Conservation (phyloP, 2,797 vertebrate species). For the Pseudochirops corinnae region DNA sequence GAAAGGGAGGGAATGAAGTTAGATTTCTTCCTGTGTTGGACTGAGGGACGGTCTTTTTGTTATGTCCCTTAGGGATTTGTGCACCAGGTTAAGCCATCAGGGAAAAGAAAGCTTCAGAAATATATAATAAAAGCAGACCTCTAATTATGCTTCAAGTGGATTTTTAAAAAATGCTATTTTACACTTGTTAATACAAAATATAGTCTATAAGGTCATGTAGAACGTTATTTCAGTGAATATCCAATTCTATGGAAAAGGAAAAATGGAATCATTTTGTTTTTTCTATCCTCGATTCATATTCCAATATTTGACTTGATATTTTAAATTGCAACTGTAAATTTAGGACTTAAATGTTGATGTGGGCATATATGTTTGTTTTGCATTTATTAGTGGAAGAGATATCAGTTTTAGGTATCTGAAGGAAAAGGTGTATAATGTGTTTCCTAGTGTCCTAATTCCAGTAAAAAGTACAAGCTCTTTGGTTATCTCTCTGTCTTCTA, state of each 20-base stretch:
- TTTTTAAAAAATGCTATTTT: slow-evolving; percentile 72
- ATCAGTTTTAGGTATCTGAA: slow-evolving; percentile 3
- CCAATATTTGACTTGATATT: slow-evolving; percentile 37
- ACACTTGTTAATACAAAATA: slow-evolving; percentile 77
- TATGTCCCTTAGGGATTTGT: slow-evolving; percentile 68
- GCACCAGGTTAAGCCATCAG: slow-evolving; percentile 58
- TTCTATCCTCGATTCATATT: slow-evolving; percentile 22
- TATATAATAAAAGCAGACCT: slow-evolving; percentile 65
- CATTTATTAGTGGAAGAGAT: background rate
- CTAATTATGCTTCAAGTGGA: slow-evolving; percentile 73
- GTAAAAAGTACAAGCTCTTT: background rate
- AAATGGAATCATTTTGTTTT: background rate
- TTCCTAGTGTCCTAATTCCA: background rate
- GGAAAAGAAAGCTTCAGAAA: slow-evolving; percentile 78
- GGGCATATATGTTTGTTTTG: slow-evolving; percentile 12
- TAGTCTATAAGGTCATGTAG: slow-evolving; percentile 13
- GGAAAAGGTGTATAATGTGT: background rate
- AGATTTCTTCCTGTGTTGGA: slow-evolving; percentile 75
- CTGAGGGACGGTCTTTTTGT: slow-evolving; percentile 62
- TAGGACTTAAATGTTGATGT: slow-evolving; percentile 20
- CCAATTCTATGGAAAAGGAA: slow-evolving; percentile 44
- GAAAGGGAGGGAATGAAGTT: slow-evolving; percentile 77
- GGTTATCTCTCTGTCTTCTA: background rate
- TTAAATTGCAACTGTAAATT: slow-evolving; percentile 43
- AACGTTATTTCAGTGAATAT: slow-evolving; percentile 13